Evolutionary conservation across 2,888 invertebrate species (phyloP).

Genomic region (Petrolisthes cinctipes): DNA sequence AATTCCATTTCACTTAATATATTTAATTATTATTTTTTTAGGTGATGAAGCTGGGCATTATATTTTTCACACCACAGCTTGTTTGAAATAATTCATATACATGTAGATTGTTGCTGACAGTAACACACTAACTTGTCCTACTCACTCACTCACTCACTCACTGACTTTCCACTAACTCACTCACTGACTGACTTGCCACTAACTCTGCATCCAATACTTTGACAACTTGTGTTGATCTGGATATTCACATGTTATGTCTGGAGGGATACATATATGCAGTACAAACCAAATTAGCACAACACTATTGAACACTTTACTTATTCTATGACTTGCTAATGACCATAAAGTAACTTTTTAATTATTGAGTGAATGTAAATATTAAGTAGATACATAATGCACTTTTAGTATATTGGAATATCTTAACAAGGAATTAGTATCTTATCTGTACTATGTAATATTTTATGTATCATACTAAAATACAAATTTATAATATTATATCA

Average conservation of each 20-base stretch:
- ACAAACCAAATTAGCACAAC: too few species aligned
- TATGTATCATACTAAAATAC: neutral
- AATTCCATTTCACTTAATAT: too few species aligned
- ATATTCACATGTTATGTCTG: neutral
- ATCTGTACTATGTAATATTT: neutral
- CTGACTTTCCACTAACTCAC: neutral
- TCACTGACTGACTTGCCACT: neutral
- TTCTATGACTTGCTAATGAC: too few species aligned
- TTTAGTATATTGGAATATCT: neutral
- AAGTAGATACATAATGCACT: too few species aligned
- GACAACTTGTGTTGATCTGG: neutral
- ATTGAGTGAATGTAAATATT: too few species aligned
- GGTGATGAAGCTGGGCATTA: neutral
- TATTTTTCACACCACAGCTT: slow-evolving; percentile 2
- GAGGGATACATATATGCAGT: too few species aligned
- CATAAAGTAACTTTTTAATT: too few species aligned
- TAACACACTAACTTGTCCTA: slow-evolving; percentile 16
- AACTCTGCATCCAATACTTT: slow-evolving; percentile 23
- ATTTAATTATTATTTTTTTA: neutral
- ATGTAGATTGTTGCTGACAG: neutral
- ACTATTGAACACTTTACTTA: too few species aligned
- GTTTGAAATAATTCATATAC: slow-evolving; percentile 1
- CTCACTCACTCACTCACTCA: neutral
- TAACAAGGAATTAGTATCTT: neutral
- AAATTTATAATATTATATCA: neutral